A percentile compares a stretch with the other conserved stretches of the same genome.
phyloP scores from a whole-genome alignment of 1,140 invertebrate species.

The Drosophila nasuta region DNA sequence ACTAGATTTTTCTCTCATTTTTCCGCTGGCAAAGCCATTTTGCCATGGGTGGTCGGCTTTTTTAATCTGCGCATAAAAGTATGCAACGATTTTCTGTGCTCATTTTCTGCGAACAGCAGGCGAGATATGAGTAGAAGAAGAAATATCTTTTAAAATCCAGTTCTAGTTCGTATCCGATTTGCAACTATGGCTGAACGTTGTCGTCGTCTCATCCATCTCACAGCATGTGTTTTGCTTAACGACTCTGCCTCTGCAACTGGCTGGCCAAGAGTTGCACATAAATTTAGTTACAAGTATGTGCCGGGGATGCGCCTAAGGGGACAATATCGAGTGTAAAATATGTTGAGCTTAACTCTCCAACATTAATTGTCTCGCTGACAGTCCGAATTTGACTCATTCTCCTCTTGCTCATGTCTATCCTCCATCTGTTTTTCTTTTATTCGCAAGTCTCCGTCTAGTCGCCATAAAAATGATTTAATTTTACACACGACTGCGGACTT shows the following conservation, averaged over 20 bases:
- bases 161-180: slow-evolving; percentile 37
- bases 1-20: slow-evolving; percentile 17
- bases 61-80: slow-evolving; percentile 63
- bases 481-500: slow-evolving; percentile 63
- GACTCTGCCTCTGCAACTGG: slow-evolving; percentile 19
- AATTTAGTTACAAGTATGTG: slow-evolving; percentile 39
- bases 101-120: slow-evolving; percentile 5
- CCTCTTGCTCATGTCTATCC: background rate
- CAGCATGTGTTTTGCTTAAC: slow-evolving; percentile 55
- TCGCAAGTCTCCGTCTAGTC: slow-evolving; percentile 31
- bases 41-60: slow-evolving; percentile 37
- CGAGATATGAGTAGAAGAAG: background rate
- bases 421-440: background rate
- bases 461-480: slow-evolving; percentile 81
- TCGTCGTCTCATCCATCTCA: slow-evolving; percentile 30
- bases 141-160: slow-evolving; percentile 1
- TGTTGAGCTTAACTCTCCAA: slow-evolving; percentile 43
- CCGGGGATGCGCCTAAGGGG: slow-evolving; percentile 6
- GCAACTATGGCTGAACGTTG: slow-evolving; percentile 42
- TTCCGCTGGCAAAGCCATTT: slow-evolving; percentile 31
- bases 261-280: slow-evolving; percentile 44
- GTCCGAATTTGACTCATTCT: slow-evolving; percentile 18
- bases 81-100: slow-evolving; percentile 39
- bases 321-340: slow-evolving; percentile 57
- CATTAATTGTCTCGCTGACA: slow-evolving; percentile 70